phyloP scores from a whole-genome alignment of 2,888 invertebrate genomes.

The Melieria crassipennis region DNA sequence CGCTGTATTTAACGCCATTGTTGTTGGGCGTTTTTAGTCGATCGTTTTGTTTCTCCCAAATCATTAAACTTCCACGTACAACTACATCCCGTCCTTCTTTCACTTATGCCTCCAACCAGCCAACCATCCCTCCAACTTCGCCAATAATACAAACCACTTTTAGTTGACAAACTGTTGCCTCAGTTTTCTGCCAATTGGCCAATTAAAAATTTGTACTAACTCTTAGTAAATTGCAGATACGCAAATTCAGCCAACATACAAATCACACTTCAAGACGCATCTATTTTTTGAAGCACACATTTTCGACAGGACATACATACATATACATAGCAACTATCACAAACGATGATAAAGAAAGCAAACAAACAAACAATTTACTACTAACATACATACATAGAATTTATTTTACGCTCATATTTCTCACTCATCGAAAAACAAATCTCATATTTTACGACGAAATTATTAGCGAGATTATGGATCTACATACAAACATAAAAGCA shows the following conservation, averaged over 20 bases:
- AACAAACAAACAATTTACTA: neutral
- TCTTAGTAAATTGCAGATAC: neutral
- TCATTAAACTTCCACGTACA: no score
- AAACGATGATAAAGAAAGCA: neutral
- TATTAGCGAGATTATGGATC: neutral
- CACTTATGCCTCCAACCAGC: no score
- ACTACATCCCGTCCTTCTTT: no score
- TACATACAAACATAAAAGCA: neutral
- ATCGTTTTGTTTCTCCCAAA: no score
- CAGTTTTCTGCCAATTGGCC: no score
- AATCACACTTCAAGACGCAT: neutral
- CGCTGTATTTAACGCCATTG: no score
- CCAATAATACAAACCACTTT: no score
- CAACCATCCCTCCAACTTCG: no score
- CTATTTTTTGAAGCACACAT: slow-evolving; percentile 25
- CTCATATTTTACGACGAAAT: slow-evolving; percentile 14
- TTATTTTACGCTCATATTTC: slow-evolving; percentile 5
- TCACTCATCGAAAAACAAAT: neutral
- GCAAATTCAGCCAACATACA: neutral
- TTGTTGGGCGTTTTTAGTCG: no score
- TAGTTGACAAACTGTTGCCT: no score
- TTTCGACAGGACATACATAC: slow-evolving; percentile 2
- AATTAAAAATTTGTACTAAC: no score
- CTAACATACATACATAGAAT: neutral
- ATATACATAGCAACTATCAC: neutral